Conservation (phyloP, 2,888 invertebrate genomes). For the Synergus gifuensis region DNA sequence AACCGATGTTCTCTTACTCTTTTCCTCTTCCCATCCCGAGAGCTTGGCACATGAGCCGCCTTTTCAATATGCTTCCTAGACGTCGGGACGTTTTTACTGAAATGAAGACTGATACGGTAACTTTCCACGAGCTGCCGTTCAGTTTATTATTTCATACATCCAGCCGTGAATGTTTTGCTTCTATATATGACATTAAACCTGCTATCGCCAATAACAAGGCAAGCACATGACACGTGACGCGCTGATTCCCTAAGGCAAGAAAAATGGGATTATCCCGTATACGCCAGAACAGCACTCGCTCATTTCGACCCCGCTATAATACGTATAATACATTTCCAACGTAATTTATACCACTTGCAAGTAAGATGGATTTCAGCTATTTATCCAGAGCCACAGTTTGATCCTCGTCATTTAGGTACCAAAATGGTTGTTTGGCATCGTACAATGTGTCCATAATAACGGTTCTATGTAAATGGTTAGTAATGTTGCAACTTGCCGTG, state of each 20-base stretch:
- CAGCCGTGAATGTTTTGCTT: constrained; percentile 33
- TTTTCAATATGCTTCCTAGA: constrained; percentile 57
- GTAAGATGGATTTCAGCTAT: constrained; percentile 61
- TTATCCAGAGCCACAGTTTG: constrained; percentile 55
- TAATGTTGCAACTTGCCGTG: constrained; percentile 55
- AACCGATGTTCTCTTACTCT: constrained; percentile 19
- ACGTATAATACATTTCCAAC: constrained; percentile 37
- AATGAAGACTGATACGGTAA: constrained; percentile 65
- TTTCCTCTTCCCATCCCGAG: constrained; percentile 41
- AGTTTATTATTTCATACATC: constrained; percentile 61
- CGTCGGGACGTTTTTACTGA: constrained; percentile 46
- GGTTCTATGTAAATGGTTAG: constrained; percentile 64
- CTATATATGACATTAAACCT: constrained; percentile 45
- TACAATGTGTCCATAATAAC: constrained; percentile 58
- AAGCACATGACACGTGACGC: constrained; percentile 54
- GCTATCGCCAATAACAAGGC: constrained; percentile 58
- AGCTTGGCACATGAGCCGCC: constrained; percentile 42
- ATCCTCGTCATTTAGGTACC: constrained; percentile 39
- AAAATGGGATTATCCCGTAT: constrained; percentile 54
- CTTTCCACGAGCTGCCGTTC: constrained; percentile 48
- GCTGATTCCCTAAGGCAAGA: constrained; percentile 52
- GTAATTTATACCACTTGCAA: constrained; percentile 58
- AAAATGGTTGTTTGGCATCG: constrained; percentile 28
- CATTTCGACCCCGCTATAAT: neutral
- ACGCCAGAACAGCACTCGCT: constrained; percentile 16